Percentiles rank a stretch among this genome's conserved stretches.
These are phyloP conservation scores for Bufo gargarizans DNA, from an alignment of 2,113 vertebrate genomes.

Conservation along the genomic window DNA sequence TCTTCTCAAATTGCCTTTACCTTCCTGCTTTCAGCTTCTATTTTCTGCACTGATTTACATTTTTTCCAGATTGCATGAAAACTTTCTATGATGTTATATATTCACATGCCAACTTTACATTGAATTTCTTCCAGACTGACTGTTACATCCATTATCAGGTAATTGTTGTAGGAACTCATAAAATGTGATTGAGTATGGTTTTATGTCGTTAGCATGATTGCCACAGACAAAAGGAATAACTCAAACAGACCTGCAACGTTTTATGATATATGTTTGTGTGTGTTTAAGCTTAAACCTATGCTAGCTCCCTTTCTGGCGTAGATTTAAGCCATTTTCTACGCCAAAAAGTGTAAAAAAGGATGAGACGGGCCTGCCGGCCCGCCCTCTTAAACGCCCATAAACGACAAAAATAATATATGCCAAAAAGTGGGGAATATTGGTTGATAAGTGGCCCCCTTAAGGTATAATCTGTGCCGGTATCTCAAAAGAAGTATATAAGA, in stretches of 20 bases:
- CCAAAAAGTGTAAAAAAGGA: too few species aligned
- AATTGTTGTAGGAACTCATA: constrained; percentile 37
- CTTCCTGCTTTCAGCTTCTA: constrained; percentile 3
- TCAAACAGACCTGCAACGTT: not conserved
- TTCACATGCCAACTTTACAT: constrained; percentile 30
- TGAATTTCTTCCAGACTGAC: constrained; percentile 29
- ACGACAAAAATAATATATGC: too few species aligned
- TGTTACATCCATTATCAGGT: constrained; percentile 39
- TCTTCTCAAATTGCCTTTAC: not conserved
- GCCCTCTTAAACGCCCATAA: too few species aligned
- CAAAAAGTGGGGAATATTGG: too few species aligned
- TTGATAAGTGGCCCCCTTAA: too few species aligned
- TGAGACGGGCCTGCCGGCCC: too few species aligned
- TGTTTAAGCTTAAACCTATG: too few species aligned
- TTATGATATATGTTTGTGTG: not conserved
- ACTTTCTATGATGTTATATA: constrained; percentile 25
- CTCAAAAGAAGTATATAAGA: too few species aligned
- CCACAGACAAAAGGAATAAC: not conserved
- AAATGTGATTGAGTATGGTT: constrained; percentile 10
- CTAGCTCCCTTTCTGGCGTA: too few species aligned
- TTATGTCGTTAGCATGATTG: not conserved
- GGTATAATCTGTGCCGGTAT: too few species aligned
- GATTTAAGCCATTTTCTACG: too few species aligned
- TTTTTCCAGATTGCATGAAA: constrained; percentile 39
- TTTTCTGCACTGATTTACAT: constrained; percentile 20